Evolutionary conservation across 2,113 vertebrate genomes (phyloP), one percentile per base, ranked within the genome.

Genomic region (Channa maculata): DNA sequence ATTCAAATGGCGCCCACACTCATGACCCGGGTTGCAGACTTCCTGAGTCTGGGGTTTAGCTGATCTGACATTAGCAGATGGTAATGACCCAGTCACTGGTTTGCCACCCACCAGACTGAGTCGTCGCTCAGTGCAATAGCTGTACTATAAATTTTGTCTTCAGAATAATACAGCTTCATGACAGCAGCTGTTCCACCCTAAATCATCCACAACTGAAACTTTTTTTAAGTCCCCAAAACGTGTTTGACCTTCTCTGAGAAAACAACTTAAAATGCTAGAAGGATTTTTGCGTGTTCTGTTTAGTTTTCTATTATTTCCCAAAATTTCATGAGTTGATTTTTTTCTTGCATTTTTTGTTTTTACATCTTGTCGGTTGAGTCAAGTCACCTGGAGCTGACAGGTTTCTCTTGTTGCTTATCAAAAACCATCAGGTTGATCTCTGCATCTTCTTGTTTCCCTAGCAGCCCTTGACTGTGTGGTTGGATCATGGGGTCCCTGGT

Each of bases 401-500:
- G 24, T 24, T 24, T 24, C 39, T 51, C 0, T 8, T 44, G 6
- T 9, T n/a, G 2, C 38, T 54, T 4, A 15, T 15, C 41, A 39
- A 13, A 78, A 75, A 44, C 13, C 58, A 58, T 33, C 10, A 48
- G 38, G 64, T 24, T 84, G 6, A 60, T 79, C 66, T 69, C 15
- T 71, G 9, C 59, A 5, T 54, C 39, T 63, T 41, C 44, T 64
- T 59, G 45, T 63, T 61, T 63, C 72, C 80, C 86, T 73, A 92
- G 87, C 92, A 96, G 96, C 94, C 1, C 89, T 95, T 39, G 93
- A 96, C 91, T 97, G 96, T 33, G 84, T 77, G 5, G 94, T 96
- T 62, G 92, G 96, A 1, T 87, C 92, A 0, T 96, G 96, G 96
- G 96, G 95, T n/a, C 76, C 90, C 0, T 97, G 96, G 96, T 95